Percentiles rank a stretch among this genome's conserved stretches.
Evolutionary conservation across 2,797 vertebrate species (phyloP).

Genomic region (Amazonetta brasiliensis): DNA sequence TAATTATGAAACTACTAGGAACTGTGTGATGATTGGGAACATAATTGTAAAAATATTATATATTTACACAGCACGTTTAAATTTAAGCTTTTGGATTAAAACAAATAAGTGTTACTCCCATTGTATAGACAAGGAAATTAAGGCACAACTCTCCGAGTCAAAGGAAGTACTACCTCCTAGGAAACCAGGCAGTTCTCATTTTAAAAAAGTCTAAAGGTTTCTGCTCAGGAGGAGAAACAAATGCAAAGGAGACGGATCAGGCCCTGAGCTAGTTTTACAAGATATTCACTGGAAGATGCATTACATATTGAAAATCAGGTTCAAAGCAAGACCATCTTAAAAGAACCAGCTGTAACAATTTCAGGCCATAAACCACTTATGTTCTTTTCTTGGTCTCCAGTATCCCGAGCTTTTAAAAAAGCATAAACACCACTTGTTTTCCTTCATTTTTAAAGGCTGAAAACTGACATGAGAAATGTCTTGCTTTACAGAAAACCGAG

Average conservation of each 20-base stretch:
- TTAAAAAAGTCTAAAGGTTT: neutral
- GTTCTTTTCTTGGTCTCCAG: neutral
- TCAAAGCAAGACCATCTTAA: neutral
- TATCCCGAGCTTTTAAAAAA: neutral
- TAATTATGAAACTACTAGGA: neutral
- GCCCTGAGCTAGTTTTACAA: neutral
- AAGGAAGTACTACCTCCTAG: neutral
- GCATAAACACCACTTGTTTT: rapidly evolving
- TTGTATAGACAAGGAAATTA: neutral
- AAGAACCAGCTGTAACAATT: neutral
- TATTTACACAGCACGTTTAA: neutral
- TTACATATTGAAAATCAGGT: neutral
- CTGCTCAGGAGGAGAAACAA: neutral
- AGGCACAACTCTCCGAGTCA: neutral
- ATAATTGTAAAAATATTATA: neutral
- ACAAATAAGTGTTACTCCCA: neutral
- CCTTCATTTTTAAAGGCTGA: neutral
- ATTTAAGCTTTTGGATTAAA: neutral
- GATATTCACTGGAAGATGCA: rapidly evolving
- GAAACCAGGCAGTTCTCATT: neutral
- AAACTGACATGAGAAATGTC: neutral
- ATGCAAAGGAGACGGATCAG: neutral
- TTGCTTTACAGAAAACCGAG: neutral
- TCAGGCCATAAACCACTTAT: neutral
- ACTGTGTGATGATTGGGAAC: neutral